These are phyloP conservation scores for Aphidoletes aphidimyza DNA, from an alignment of 2,888 invertebrate species.

Conservation along the genomic window DNA sequence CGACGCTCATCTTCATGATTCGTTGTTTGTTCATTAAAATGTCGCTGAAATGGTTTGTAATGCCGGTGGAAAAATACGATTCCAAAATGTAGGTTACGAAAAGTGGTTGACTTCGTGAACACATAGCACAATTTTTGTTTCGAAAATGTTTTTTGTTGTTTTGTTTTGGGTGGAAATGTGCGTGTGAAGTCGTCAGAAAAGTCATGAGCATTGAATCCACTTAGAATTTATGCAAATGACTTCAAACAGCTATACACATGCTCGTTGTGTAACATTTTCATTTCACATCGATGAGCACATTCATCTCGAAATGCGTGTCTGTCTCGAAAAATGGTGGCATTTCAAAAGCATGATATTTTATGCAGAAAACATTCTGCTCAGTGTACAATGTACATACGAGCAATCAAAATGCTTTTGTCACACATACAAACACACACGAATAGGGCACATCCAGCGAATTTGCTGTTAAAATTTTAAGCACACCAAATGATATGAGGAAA, in stretches of 20 bases:
- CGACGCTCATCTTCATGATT: neutral
- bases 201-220: slow-evolving; percentile 37
- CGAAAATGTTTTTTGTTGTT: too few species aligned
- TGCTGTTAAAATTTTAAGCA: too few species aligned
- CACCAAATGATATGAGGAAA: too few species aligned
- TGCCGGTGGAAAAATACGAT: neutral
- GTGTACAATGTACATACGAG: too few species aligned
- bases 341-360: neutral
- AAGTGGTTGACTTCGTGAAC: too few species aligned
- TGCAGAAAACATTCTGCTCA: neutral
- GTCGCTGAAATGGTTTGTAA: neutral
- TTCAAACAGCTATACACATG: slow-evolving; percentile 17
- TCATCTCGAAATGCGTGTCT: neutral
- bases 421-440: too few species aligned
- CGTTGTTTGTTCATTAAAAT: slow-evolving; percentile 51
- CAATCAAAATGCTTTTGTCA: too few species aligned
- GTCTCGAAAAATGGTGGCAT: slow-evolving; percentile 9
- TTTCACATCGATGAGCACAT: slow-evolving; percentile 27
- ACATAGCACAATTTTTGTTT: too few species aligned
- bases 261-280: neutral
- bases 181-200: slow-evolving; percentile 38
- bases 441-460: too few species aligned
- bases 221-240: slow-evolving; percentile 41
- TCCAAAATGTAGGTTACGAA: neutral
- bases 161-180: too few species aligned